These are phyloP conservation scores for Burhinus oedicnemus DNA, from an alignment of 2,113 vertebrate genomes.

Conservation along the genomic window DNA sequence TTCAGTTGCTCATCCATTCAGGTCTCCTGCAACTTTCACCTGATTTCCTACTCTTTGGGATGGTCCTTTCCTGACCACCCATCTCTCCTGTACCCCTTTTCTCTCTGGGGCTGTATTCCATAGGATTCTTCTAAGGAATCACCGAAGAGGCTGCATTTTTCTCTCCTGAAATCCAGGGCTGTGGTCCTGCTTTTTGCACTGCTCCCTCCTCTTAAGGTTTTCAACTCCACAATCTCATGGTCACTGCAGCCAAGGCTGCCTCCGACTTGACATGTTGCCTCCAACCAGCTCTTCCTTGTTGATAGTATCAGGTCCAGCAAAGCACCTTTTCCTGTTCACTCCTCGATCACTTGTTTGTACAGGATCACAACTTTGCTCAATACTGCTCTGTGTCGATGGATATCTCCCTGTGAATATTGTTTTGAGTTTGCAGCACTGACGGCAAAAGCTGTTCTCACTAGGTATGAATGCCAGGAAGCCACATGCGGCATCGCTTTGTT, in stretches of 20 bases:
- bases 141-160: not conserved
- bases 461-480: not conserved
- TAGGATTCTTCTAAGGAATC: not conserved
- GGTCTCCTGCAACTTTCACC: not conserved
- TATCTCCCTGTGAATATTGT: not conserved
- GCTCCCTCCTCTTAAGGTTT: not conserved
- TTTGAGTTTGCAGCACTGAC: not conserved
- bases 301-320: not conserved
- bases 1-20: not conserved
- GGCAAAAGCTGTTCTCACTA: constrained; percentile 20
- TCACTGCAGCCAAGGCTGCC: not conserved
- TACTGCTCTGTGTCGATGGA: not conserved
- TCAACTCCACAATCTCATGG: not conserved
- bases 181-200: not conserved
- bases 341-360: not conserved
- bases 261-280: accelerated
- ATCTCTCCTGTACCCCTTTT: not conserved
- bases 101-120: not conserved
- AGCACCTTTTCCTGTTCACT: not conserved
- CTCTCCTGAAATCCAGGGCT: not conserved
- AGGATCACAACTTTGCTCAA: not conserved
- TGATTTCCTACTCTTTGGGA: not conserved
- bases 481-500: not conserved
- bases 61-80: not conserved
- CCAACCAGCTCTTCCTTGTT: not conserved